phyloP scores from a whole-genome alignment of 1,140 invertebrate species.

The Cotesia typhae region DNA sequence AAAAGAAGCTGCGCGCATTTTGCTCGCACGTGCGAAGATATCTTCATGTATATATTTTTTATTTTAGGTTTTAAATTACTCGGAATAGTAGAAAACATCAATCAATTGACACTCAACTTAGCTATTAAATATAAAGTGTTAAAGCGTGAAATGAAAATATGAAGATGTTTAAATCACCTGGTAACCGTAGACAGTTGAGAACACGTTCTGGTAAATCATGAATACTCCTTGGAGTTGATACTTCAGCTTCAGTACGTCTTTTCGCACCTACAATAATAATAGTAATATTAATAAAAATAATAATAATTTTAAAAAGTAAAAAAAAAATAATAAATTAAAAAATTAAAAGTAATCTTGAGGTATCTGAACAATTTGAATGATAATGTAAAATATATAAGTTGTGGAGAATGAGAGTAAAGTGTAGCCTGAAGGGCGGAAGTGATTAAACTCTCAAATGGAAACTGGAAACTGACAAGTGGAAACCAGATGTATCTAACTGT shows the following conservation, averaged over 20 bases:
- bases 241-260: slow-evolving; percentile 56
- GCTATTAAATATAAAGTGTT: neutral
- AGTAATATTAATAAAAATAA: neutral
- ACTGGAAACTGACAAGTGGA: slow-evolving; percentile 39
- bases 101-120: neutral
- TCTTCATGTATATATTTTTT: neutral
- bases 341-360: neutral
- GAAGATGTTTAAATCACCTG: slow-evolving; percentile 50
- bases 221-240: slow-evolving; percentile 57
- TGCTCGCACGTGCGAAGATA: slow-evolving; percentile 22
- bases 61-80: neutral
- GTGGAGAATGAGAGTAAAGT: slow-evolving; percentile 21
- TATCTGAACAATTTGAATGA: slow-evolving; percentile 7
- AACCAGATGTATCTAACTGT: slow-evolving; percentile 30
- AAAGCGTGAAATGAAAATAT: slow-evolving; percentile 18
- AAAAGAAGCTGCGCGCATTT: neutral
- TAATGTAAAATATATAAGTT: neutral
- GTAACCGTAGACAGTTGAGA: slow-evolving; percentile 59
- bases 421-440: slow-evolving; percentile 34
- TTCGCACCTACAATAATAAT: slow-evolving; percentile 56
- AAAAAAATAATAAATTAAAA: too few species aligned
- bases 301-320: neutral
- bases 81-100: too few species aligned
- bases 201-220: slow-evolving; percentile 60
- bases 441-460: slow-evolving; percentile 40